Conservation (phyloP, 2,113 vertebrate genomes). For the Boulengeromyrus knoepffleri region DNA sequence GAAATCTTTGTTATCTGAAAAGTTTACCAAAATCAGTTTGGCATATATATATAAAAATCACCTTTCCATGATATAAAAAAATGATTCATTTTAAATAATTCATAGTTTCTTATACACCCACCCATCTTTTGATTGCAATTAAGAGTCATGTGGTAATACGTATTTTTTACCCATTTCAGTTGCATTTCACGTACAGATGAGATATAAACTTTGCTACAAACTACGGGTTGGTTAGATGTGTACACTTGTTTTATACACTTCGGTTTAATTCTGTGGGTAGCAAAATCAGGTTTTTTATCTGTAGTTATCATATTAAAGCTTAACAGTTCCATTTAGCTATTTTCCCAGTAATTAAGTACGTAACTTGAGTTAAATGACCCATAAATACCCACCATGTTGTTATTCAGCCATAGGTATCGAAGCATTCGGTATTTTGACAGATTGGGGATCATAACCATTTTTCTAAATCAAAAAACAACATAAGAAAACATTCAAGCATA, state of each 20-base stretch:
- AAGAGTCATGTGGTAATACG: background rate
- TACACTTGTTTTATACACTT: background rate
- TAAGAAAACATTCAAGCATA: background rate
- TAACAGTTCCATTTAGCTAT: background rate
- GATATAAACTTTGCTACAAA: background rate
- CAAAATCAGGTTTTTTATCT: background rate
- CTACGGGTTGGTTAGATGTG: background rate
- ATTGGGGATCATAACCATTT: conserved; percentile 54
- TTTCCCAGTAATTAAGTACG: background rate
- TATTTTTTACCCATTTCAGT: background rate
- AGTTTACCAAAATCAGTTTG: background rate
- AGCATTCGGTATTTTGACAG: conserved; percentile 61
- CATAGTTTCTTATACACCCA: background rate
- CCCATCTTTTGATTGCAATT: background rate
- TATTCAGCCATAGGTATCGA: conserved; percentile 67
- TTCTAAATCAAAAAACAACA: conserved; percentile 44
- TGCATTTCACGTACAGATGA: background rate
- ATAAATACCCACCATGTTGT: conserved; percentile 59
- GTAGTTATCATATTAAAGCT: background rate
- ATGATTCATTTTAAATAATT: background rate
- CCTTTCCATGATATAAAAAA: background rate
- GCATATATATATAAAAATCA: background rate
- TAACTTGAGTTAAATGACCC: background rate
- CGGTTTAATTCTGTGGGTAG: background rate
- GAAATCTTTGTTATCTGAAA: conserved; percentile 62